A percentile compares a stretch with the other conserved stretches of the same genome.
These are phyloP conservation scores for Antennarius striatus DNA, from an alignment of 2,113 vertebrate species.

Conservation along the genomic window DNA sequence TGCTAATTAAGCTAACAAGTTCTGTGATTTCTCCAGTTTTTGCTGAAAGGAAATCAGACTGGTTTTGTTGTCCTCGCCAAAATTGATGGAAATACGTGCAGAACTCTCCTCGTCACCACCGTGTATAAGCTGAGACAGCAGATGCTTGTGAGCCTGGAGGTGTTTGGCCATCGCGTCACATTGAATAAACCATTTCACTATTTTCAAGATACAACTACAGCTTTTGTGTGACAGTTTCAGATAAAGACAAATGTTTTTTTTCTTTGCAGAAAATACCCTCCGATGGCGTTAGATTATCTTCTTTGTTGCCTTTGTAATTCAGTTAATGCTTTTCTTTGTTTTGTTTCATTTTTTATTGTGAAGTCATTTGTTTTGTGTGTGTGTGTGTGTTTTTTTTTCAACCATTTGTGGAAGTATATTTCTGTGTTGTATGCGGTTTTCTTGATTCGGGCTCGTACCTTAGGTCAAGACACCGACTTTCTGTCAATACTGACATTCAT, in stretches of 20 bases:
- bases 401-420: slow-evolving; percentile 4
- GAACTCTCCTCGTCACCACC: neutral
- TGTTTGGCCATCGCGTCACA: slow-evolving; percentile 31
- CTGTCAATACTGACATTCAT: too few species aligned
- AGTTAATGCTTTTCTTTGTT: too few species aligned
- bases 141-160: slow-evolving; percentile 45
- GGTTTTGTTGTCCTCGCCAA: neutral
- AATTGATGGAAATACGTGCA: neutral
- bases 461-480: too few species aligned
- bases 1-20: neutral
- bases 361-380: neutral
- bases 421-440: neutral
- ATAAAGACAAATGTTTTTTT: too few species aligned
- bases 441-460: too few species aligned
- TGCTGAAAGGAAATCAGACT: neutral
- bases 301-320: too few species aligned
- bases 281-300: too few species aligned
- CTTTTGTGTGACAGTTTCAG: too few species aligned
- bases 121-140: slow-evolving; percentile 16
- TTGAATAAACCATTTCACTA: slow-evolving; percentile 10
- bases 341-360: slow-evolving; percentile 1
- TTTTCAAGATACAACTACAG: too few species aligned
- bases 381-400: neutral
- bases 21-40: neutral
- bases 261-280: too few species aligned